A percentile compares a stretch with the other conserved stretches of the same genome.
phyloP scores from a whole-genome alignment of 1,140 invertebrate genomes.

The Penaeus vannamei region DNA sequence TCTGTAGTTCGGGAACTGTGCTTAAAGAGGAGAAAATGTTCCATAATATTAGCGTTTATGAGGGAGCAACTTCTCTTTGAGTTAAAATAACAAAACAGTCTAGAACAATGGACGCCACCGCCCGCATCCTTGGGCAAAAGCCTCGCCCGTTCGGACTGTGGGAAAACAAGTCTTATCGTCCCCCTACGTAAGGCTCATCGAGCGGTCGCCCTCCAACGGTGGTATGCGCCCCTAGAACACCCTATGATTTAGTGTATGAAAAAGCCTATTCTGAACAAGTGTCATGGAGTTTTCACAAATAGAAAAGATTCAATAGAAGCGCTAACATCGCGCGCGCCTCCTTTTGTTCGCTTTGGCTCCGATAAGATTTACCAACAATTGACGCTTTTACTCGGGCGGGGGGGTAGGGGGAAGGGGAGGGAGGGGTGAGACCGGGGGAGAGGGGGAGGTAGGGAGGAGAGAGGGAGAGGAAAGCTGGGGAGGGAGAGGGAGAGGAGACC shows the following conservation, averaged over 20 bases:
- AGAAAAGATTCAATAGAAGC: slow-evolving; percentile 63
- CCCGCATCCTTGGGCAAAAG: not conserved
- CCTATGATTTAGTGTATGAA: slow-evolving; percentile 63
- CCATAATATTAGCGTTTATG: slow-evolving; percentile 60
- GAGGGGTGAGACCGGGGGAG: not conserved
- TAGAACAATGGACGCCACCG: slow-evolving; percentile 55
- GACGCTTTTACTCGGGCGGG: slow-evolving; percentile 59
- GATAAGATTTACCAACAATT: slow-evolving; percentile 67
- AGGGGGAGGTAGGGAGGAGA: not conserved
- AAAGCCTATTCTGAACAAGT: slow-evolving; percentile 66
- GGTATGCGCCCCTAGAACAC: not conserved
- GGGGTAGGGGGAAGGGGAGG: not conserved
- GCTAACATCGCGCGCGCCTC: slow-evolving; percentile 48
- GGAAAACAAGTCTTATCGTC: not conserved
- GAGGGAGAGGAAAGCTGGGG: not conserved
- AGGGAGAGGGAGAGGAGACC: no score
- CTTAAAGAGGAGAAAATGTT: slow-evolving; percentile 33
- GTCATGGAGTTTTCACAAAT: slow-evolving; percentile 66
- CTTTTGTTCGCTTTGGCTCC: slow-evolving; percentile 53
- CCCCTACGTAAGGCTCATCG: not conserved
- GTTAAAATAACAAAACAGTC: slow-evolving; percentile 63
- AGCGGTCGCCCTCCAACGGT: not conserved
- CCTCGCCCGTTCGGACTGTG: not conserved
- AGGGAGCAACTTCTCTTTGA: slow-evolving; percentile 59
- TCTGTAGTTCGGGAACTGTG: not conserved